These are phyloP conservation scores for Anastatus disparis DNA, from an alignment of 1,140 invertebrate species.

Conservation along the genomic window DNA sequence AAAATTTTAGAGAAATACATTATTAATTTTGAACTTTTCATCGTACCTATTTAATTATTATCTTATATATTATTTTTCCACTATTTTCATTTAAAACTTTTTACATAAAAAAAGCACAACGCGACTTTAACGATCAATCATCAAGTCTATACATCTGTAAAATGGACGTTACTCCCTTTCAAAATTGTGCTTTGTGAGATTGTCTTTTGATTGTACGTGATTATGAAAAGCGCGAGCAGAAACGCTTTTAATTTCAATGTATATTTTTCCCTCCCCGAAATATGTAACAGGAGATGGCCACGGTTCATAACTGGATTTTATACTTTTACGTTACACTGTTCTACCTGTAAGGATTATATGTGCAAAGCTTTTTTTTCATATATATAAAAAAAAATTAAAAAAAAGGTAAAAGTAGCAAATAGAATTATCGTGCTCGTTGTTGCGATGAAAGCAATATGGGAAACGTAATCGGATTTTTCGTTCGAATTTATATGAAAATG, in stretches of 20 bases:
- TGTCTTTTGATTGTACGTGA: slow-evolving; percentile 34
- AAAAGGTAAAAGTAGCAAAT: background rate
- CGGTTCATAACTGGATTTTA: slow-evolving; percentile 28
- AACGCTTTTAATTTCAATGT: slow-evolving; percentile 38
- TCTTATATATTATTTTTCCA: too few species aligned
- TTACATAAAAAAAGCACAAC: too few species aligned
- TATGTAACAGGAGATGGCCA: background rate
- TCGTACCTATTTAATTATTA: too few species aligned
- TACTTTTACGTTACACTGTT: background rate
- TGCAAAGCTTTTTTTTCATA: background rate
- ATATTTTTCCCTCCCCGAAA: background rate
- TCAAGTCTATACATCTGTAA: background rate
- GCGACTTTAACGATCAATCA: slow-evolving; percentile 30
- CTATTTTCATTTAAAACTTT: too few species aligned
- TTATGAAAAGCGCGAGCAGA: slow-evolving; percentile 13
- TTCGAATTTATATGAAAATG: slow-evolving; percentile 40
- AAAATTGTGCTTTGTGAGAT: too few species aligned
- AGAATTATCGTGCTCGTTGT: too few species aligned
- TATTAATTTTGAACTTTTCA: too few species aligned
- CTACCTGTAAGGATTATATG: background rate
- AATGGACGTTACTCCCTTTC: background rate
- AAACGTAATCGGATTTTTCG: slow-evolving; percentile 35
- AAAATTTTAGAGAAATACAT: too few species aligned
- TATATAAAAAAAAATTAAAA: background rate
- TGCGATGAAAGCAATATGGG: too few species aligned